phyloP scores from a whole-genome alignment of 2,113 vertebrate genomes.

The Isurus oxyrinchus region DNA sequence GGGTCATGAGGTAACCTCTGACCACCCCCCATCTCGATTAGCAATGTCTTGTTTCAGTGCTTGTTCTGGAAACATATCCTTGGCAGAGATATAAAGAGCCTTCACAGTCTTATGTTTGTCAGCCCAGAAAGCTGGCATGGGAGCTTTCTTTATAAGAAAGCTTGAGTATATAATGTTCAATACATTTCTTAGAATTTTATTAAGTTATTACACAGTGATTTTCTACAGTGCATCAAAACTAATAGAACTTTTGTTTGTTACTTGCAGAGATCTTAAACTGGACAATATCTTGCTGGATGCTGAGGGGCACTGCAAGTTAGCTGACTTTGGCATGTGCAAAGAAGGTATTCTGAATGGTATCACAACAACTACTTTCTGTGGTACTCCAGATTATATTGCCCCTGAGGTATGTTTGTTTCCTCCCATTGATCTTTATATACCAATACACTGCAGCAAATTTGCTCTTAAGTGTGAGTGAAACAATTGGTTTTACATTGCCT shows the following conservation, averaged over 20 bases:
- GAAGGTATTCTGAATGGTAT: slow-evolving; percentile 92
- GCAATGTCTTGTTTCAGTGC: too few species aligned
- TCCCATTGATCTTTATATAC: not conserved
- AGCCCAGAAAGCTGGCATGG: too few species aligned
- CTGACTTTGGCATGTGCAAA: slow-evolving; percentile 98
- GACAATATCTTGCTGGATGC: slow-evolving; percentile 97
- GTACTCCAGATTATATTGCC: slow-evolving; percentile 96
- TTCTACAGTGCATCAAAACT: not conserved
- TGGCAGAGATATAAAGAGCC: too few species aligned
- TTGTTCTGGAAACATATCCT: too few species aligned
- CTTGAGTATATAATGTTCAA: too few species aligned
- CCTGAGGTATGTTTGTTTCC: slow-evolving; percentile 71
- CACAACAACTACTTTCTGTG: slow-evolving; percentile 96
- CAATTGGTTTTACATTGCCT: not conserved
- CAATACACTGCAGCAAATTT: not conserved
- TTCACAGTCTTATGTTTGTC: too few species aligned
- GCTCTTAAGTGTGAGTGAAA: not conserved
- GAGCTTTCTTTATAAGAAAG: too few species aligned
- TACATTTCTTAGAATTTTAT: too few species aligned
- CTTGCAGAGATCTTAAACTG: slow-evolving; percentile 90
- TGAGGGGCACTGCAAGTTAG: slow-evolving; percentile 97
- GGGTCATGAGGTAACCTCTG: too few species aligned
- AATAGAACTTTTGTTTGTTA: slow-evolving; percentile 40
- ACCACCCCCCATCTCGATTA: too few species aligned
- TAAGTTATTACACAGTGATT: too few species aligned